Conservation (phyloP, 2,797 vertebrate species). For the Crax fasciolata region DNA sequence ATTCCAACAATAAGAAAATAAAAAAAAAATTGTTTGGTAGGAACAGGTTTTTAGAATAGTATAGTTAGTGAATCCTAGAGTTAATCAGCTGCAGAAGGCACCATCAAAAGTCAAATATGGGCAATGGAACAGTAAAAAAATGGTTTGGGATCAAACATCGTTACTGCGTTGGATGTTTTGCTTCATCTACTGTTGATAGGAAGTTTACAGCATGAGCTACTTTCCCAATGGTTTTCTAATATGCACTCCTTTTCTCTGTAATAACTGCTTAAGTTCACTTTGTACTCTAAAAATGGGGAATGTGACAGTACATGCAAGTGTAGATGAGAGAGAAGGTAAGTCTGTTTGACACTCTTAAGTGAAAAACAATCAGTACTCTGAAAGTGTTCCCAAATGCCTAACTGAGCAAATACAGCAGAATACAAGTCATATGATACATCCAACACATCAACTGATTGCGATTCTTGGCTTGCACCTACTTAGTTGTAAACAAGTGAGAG, state of each 20-base stretch:
- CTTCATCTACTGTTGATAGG: not conserved
- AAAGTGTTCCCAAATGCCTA: not conserved
- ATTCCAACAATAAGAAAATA: not conserved
- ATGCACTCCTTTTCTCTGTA: not conserved
- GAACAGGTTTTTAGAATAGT: not conserved
- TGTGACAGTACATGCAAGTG: not conserved
- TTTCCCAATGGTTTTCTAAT: not conserved
- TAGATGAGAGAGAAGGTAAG: not conserved
- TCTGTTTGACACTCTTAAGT: not conserved
- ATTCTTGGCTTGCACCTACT: not conserved
- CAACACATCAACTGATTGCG: not conserved
- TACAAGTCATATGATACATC: not conserved
- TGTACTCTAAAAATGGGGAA: not conserved
- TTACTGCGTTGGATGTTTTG: not conserved
- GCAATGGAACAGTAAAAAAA: not conserved
- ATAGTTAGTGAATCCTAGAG: not conserved
- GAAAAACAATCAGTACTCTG: not conserved
- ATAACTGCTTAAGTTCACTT: not conserved
- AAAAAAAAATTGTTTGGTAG: not conserved
- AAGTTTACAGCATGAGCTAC: not conserved
- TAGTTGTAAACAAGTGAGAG: not conserved
- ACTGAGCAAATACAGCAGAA: not conserved
- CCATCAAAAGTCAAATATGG: not conserved
- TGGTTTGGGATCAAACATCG: not conserved
- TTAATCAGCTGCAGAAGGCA: not conserved